Percentiles rank a stretch among this genome's conserved stretches.
Evolutionary conservation across 2,113 vertebrate genomes (phyloP).

Genomic region (Arizona elegans): DNA sequence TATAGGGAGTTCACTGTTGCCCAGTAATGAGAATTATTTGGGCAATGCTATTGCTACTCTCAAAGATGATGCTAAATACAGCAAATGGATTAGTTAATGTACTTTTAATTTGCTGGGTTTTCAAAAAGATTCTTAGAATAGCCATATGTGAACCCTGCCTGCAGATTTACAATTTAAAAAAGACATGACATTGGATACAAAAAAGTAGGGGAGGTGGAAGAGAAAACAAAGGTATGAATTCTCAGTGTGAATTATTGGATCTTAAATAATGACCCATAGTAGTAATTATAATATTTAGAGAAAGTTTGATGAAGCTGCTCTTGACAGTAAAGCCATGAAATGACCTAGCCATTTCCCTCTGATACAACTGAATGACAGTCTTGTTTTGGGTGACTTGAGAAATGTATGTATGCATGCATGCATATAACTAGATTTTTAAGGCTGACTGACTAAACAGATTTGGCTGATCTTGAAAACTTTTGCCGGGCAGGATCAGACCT

Average conservation of each 20-base stretch:
- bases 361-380: neutral
- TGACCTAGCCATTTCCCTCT: neutral
- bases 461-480: neutral
- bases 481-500: neutral
- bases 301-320: neutral
- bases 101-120: neutral
- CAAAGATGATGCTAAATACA: neutral
- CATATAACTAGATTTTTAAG: neutral
- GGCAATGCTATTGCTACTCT: neutral
- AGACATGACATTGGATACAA: neutral
- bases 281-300: neutral
- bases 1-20: neutral
- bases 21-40: neutral
- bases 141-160: neutral
- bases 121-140: neutral
- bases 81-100: neutral
- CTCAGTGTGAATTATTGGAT: neutral
- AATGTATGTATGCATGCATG: neutral
- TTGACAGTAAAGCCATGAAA: neutral
- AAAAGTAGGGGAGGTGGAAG: neutral
- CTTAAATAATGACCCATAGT: neutral
- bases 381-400: neutral
- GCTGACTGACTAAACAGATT: neutral
- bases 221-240: neutral
- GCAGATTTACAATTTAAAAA: neutral